Evolutionary conservation across 1,140 invertebrate species (phyloP), one percentile per base, ranked within the genome.

Genomic region (Ips nitidus): DNA sequence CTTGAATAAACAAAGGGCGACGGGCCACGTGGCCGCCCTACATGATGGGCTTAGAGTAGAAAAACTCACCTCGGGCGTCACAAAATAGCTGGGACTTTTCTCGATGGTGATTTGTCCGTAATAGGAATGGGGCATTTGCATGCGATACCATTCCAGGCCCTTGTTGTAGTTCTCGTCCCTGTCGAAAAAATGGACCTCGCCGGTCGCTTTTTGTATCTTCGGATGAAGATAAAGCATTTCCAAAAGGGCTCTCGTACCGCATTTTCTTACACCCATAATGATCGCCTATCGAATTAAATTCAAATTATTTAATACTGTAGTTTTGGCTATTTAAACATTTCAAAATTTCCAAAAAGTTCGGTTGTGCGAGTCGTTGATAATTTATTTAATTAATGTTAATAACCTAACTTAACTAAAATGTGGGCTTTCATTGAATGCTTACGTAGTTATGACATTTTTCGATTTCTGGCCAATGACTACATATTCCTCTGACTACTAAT

Each of bases 41-140:
- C 22, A 22, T 0, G 22, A 22, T 22, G 22, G 22, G 22, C 22
- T 22, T 50, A 3, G 6, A 50, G 3, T 6, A 2, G 3, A 50
- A 50, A 50, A 3, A 45, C 70, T 71, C 81, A 95, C 96, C 86
- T 97, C 94, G 22, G 94, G 93, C 8, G 95, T 98, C 60, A 98
- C 93, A 83, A 98, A 98, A 83, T 98, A 98, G 75, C 94, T 96
- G 1, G 97, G 97, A 71, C 94, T 97, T 81, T 98, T 98, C 82
- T 99, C 97, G 75, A 99, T 95, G 8, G 95, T 98, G 70, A 98
- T 89, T 82, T 98, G 94, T 38, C 90, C 91, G 65, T 87, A 87
- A 79, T 92, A 91, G 0, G 94, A 95, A 75, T 91, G 88, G 3
- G 95, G 95, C 95, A 98, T 98, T 82, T 94, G 91, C 71, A 87